These are phyloP conservation scores for Variabilichromis moorii DNA, from an alignment of 2,113 vertebrate genomes.

Conservation along the genomic window DNA sequence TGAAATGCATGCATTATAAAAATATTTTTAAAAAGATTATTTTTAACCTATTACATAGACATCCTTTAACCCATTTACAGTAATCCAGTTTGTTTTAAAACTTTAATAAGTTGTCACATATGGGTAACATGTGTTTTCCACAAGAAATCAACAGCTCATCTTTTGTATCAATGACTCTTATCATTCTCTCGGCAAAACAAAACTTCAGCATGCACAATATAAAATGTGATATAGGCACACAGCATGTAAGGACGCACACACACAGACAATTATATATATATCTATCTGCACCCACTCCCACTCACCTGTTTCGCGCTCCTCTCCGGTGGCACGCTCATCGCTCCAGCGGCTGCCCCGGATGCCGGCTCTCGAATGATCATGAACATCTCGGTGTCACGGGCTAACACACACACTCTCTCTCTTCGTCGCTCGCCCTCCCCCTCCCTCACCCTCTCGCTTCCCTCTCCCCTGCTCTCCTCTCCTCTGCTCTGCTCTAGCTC, in stretches of 20 bases:
- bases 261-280: neutral
- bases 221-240: neutral
- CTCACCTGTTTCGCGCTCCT: conserved; percentile 72
- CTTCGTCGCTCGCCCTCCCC: neutral
- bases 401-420: conserved; percentile 19
- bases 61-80: neutral
- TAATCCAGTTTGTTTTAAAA: neutral
- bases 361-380: conserved; percentile 73
- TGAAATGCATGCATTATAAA: neutral
- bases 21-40: fast-evolving
- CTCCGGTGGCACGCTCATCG: conserved; percentile 43
- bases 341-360: conserved; percentile 27
- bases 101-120: neutral
- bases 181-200: neutral
- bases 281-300: neutral
- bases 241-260: neutral
- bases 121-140: neutral
- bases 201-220: neutral
- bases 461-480: neutral
- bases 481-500: neutral
- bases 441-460: conserved; percentile 21
- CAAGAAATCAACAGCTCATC: neutral
- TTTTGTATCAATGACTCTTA: neutral
- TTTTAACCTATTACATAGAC: neutral
- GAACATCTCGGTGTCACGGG: conserved; percentile 64